Percentiles rank a stretch among this genome's conserved stretches.
Conservation (phyloP, 1,140 invertebrate species). For the Stegodyphus dumicola region DNA sequence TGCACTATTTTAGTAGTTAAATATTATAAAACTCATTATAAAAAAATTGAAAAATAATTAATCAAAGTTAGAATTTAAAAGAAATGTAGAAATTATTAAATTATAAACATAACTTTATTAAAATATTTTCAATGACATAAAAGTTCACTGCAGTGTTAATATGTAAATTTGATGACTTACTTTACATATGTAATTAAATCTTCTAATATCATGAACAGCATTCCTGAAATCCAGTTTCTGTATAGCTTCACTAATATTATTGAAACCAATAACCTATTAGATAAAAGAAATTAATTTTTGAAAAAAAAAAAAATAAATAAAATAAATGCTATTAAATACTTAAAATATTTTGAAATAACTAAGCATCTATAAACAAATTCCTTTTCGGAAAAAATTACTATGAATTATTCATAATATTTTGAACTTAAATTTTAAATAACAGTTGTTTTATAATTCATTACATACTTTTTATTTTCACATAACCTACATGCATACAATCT, state of each 20-base stretch:
- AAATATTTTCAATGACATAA: neutral
- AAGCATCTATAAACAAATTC: too few relatives aligned
- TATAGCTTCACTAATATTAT: conserved; percentile 93
- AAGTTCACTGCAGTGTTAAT: neutral
- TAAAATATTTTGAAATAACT: too few relatives aligned
- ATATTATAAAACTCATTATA: too few relatives aligned
- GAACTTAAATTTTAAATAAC: too few relatives aligned
- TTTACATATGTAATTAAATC: conserved; percentile 97
- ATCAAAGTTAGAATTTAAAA: neutral
- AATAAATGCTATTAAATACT: neutral
- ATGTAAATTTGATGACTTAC: conserved; percentile 63
- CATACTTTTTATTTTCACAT: too few relatives aligned
- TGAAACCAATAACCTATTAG: conserved; percentile 89
- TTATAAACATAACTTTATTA: too few relatives aligned
- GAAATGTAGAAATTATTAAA: neutral
- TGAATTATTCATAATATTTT: too few relatives aligned
- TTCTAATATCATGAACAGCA: conserved; percentile 90
- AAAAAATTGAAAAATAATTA: neutral
- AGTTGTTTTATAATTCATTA: too few relatives aligned
- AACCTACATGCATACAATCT: too few relatives aligned
- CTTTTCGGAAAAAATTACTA: too few relatives aligned
- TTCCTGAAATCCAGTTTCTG: conserved; percentile 93
- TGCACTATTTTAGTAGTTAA: too few relatives aligned
- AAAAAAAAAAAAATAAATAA: too few relatives aligned
- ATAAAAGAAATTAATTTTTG: neutral